These are phyloP conservation scores for Micromys minutus DNA, from an alignment of 2,113 vertebrate species.

Conservation along the genomic window DNA sequence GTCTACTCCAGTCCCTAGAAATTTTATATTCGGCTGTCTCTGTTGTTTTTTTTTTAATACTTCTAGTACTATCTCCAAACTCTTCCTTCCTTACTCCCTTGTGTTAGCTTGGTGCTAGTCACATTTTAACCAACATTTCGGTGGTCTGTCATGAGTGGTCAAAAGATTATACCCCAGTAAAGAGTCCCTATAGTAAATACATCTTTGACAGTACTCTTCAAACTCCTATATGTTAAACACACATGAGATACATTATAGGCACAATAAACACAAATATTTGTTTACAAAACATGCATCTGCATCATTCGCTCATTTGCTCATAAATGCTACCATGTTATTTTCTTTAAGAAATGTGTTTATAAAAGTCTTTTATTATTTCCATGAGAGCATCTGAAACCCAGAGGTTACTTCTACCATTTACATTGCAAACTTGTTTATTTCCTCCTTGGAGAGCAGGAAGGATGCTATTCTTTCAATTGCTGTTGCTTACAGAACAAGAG, in stretches of 20 bases:
- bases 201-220: background rate
- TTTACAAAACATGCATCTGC: background rate
- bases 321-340: background rate
- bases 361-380: background rate
- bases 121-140: background rate
- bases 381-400: background rate
- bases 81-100: background rate
- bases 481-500: conserved; percentile 14
- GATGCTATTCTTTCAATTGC: background rate
- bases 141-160: background rate
- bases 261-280: background rate
- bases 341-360: background rate
- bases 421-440: background rate
- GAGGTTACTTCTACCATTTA: background rate
- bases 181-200: background rate
- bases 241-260: background rate
- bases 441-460: background rate
- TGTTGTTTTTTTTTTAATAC: background rate
- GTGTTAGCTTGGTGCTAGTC: background rate
- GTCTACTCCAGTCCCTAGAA: background rate
- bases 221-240: background rate
- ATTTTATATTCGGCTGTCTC: background rate
- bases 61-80: background rate
- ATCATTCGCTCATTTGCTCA: background rate
- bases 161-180: background rate